A percentile compares a stretch with the other conserved stretches of the same genome.
phyloP scores from a whole-genome alignment of 2,797 vertebrate species.

The Gymnopithys bicolor region DNA sequence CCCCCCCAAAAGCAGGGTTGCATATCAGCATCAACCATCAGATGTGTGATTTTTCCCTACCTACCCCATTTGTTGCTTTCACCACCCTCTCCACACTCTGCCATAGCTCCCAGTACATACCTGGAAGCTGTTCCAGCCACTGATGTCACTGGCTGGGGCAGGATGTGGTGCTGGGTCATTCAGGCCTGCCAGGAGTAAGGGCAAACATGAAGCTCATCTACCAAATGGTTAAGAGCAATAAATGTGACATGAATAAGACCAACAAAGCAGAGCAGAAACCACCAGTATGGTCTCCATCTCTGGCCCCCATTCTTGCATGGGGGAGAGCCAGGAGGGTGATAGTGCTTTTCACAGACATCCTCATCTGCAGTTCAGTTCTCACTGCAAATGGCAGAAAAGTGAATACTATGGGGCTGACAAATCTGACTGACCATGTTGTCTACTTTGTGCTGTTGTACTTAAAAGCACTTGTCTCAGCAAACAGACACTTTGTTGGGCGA shows the following conservation, averaged over 20 bases:
- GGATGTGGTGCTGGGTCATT: constrained; percentile 83
- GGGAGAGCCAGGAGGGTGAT: neutral
- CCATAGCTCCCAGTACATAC: constrained; percentile 60
- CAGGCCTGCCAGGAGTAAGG: constrained; percentile 80
- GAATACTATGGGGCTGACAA: neutral
- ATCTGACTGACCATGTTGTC: neutral
- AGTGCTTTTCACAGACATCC: neutral
- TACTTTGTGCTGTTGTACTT: neutral
- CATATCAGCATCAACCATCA: neutral
- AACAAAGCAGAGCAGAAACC: neutral
- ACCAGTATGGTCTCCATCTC: neutral
- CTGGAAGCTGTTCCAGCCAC: constrained; percentile 91
- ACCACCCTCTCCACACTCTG: neutral
- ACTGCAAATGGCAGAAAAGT: neutral
- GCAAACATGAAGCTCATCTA: neutral
- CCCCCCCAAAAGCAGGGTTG: neutral
- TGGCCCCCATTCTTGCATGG: neutral
- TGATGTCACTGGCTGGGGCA: constrained; percentile 78
- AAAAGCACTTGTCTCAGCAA: neutral
- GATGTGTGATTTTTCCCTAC: neutral
- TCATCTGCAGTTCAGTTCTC: neutral
- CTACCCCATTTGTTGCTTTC: neutral
- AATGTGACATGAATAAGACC: neutral
- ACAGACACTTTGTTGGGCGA: neutral
- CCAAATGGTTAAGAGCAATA: neutral